A percentile compares a stretch with the other conserved stretches of the same genome.
Evolutionary conservation across 2,888 invertebrate species (phyloP).

Genomic region (Chrysolina americana): DNA sequence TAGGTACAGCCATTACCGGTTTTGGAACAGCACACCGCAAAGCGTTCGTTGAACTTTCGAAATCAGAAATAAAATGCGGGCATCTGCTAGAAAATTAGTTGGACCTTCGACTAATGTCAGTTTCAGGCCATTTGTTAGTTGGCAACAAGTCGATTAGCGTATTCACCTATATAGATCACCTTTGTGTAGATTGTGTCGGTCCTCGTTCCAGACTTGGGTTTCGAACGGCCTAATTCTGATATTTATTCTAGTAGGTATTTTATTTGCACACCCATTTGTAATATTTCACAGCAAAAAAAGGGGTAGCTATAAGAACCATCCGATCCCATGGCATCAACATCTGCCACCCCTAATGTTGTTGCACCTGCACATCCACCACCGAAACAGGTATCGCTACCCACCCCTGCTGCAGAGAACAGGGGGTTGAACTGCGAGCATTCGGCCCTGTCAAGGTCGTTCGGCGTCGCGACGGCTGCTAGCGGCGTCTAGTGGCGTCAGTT

Average conservation of each 20-base stretch:
- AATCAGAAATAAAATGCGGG: conserved; percentile 5
- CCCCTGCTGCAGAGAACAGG: neutral
- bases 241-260: too few species aligned
- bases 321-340: too few species aligned
- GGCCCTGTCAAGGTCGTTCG: conserved; percentile 41
- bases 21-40: neutral
- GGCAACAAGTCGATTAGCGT: neutral
- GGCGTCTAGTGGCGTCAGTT: conserved; percentile 42
- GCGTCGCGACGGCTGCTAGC: conserved; percentile 45
- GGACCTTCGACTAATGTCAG: neutral
- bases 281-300: too few species aligned
- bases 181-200: neutral
- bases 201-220: neutral
- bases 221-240: too few species aligned
- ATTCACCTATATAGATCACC: neutral
- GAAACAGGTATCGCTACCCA: neutral
- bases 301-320: too few species aligned
- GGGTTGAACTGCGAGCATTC: conserved; percentile 28
- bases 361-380: neutral
- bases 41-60: neutral
- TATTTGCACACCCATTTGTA: too few species aligned
- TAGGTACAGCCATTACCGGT: neutral
- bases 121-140: neutral
- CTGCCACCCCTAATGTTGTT: too few species aligned
- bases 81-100: neutral